Evolutionary conservation across 2,113 vertebrate species (phyloP), one percentile per base, ranked within the genome.

Genomic region (Oreochromis tanganicae): DNA sequence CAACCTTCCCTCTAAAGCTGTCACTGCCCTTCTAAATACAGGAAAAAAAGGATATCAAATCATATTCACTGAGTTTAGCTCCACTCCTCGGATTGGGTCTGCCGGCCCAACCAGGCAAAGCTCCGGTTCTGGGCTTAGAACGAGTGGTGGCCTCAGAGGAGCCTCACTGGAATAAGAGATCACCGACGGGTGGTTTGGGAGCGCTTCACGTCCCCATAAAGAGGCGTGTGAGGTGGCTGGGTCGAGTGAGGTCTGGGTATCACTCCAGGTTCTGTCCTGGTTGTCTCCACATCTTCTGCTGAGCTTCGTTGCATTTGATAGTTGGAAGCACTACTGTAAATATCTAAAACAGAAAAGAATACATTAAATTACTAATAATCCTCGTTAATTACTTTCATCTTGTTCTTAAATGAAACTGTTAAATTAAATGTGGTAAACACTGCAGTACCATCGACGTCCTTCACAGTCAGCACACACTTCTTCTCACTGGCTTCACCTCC

Each of bases 371-470:
- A 46, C 2, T 48, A 73, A 46, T 46, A 6, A 14, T 16, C 71
- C 4, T 19, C 6, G 1, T 50, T 75, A 32, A 27, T 75, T 1
- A 17, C 21, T 75, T 7, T 48, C 5, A 46, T 9, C 13, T 17
- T 27, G 7, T 12, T 75, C 43, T 75, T 50, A 12, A 48, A 0
- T 0, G 24, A 17, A 16, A 27, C n/a, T n/a, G 4, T 32, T 46
- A 21, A 55, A 27, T 83, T 8, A 55, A 16, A 27, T 16, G 41
- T 19, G 41, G 8, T 29, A 6, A n/a, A 27, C 7, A 0, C 1
- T 16, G 82, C 38, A 57, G 54, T 19, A 36, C 6, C 34, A 5
- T 57, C 80, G 11, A 38, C 71, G 54, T 68, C 17, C 24, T 41
- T 9, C 29, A 5, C 19, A 81, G 10, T 17, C 24, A 29, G 24